A percentile compares a stretch with the other conserved stretches of the same genome.
These are phyloP conservation scores for Phrynosoma blainvillii DNA, from an alignment of 2,113 vertebrate species.

Conservation along the genomic window DNA sequence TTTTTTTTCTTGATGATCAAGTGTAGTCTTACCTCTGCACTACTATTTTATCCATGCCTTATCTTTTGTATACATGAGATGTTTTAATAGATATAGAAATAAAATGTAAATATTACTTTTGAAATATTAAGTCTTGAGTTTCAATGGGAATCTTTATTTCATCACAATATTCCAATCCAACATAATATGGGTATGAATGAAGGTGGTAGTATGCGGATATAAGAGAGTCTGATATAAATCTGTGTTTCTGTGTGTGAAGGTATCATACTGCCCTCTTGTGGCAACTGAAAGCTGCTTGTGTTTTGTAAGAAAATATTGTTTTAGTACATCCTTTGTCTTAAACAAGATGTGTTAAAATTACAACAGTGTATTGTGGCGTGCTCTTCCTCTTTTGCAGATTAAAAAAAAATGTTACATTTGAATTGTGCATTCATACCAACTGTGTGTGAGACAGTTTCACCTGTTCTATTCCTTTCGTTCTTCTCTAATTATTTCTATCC, in stretches of 20 bases:
- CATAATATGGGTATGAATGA: not conserved
- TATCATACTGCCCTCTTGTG: slow-evolving; percentile 33
- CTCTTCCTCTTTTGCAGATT: no score
- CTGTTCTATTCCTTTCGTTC: not conserved
- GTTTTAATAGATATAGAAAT: not conserved
- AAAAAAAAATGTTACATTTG: no score
- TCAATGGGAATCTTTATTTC: not conserved
- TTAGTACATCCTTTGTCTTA: not conserved
- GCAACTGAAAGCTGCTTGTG: slow-evolving; percentile 6
- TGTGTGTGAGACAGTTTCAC: not conserved
- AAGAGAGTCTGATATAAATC: not conserved
- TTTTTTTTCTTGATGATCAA: no score
- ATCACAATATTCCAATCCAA: not conserved
- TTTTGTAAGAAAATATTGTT: not conserved
- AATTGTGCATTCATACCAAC: not conserved
- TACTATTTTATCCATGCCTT: not conserved
- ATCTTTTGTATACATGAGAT: not conserved
- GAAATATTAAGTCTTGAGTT: not conserved
- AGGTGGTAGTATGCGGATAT: not conserved
- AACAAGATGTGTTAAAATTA: not conserved
- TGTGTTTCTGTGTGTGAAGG: not conserved
- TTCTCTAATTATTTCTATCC: not conserved
- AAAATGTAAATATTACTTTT: not conserved
- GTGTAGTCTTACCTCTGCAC: not conserved
- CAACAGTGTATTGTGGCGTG: not conserved